phyloP scores from a whole-genome alignment of 2,113 vertebrate species.

The Oryzias melastigma region DNA sequence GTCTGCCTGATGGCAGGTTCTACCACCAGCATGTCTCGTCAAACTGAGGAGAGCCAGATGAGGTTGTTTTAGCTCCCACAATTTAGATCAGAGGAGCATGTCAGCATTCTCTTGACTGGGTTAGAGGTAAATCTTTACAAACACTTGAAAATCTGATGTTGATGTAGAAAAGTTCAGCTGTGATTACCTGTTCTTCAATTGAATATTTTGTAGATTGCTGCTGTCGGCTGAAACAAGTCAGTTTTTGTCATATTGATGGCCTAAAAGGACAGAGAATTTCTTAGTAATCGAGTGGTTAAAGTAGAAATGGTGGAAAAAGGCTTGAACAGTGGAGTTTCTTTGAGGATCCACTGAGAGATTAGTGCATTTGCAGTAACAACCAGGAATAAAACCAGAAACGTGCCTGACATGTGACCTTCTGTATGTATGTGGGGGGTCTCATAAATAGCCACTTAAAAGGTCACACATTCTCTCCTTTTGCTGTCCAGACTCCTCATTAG shows the following conservation, averaged over 20 bases:
- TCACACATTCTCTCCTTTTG: slow-evolving; percentile 11
- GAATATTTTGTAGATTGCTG: too few species aligned
- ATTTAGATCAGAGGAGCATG: too few species aligned
- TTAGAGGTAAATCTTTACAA: slow-evolving; percentile 9
- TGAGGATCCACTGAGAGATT: background rate
- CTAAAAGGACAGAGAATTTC: too few species aligned
- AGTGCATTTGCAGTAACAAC: background rate
- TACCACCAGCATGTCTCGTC: background rate
- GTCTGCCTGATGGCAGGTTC: background rate
- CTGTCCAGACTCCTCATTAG: background rate
- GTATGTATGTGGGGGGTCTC: slow-evolving; percentile 1
- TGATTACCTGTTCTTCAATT: too few species aligned
- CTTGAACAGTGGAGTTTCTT: slow-evolving; percentile 1
- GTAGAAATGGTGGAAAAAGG: too few species aligned
- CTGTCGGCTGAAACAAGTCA: too few species aligned
- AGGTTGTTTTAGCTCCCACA: too few species aligned
- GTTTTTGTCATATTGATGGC: too few species aligned
- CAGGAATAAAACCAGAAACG: background rate
- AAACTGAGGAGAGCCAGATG: background rate
- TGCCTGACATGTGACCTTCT: slow-evolving; percentile 12
- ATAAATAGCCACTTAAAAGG: slow-evolving; percentile 18
- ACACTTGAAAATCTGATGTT: background rate
- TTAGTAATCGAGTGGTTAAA: too few species aligned
- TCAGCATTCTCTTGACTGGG: slow-evolving; percentile 1
- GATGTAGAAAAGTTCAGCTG: too few species aligned